Base-by-base conservation (phyloP, 2,888 invertebrate species). In the Xestia sexstrigata region DNA sequence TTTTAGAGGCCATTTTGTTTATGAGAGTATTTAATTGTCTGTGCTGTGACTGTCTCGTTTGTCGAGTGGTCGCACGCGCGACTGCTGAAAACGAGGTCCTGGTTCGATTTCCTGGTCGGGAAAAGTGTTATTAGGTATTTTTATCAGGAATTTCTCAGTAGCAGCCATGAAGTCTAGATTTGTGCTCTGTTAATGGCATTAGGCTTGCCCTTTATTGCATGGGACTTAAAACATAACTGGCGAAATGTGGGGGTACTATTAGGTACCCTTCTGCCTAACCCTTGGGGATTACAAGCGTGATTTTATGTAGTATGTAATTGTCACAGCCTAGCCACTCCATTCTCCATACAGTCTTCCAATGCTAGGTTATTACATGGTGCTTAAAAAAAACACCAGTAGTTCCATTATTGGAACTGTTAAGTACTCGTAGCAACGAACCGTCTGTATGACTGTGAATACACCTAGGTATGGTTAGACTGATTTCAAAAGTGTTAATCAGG, bases 1-100 rank as follows among this genome's bases (percentile, higher is more conserved):
- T 35, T 79, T 70, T 66, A 15, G 67, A 86, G 70, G 83, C 20
- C 72, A n/a, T 62, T 70, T 49, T 69, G 35, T 66, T 63, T 6
- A 35, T 23, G n/a, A 52, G 55, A 15, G 49, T 49, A 20, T 67
- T 42, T 65, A n/a, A 65, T n/a, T n/a, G 11, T 63, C n/a, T n/a
- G n/a, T 35, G 1, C 49, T 15, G 60, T 60, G 17, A 17, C 17
- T 30, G 60, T 1, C 2, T 60, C 15, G 26, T 35, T 26, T 7
- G 7, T 17, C 26, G 58, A 13, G 15, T 30, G 17, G 30, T 26
- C 7, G 17, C 26, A 58, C 15, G 26, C 15, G 58, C 26, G 58
- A 58, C 26, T 60, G 17, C 26, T 7, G 26, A 17, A 15, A 7
- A 58, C 7, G 58, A 2, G 17, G 17, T 17, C 8, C 26, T 8